Evolutionary conservation across 2,888 invertebrate species (phyloP).

Genomic region (Hypena proboscidalis): DNA sequence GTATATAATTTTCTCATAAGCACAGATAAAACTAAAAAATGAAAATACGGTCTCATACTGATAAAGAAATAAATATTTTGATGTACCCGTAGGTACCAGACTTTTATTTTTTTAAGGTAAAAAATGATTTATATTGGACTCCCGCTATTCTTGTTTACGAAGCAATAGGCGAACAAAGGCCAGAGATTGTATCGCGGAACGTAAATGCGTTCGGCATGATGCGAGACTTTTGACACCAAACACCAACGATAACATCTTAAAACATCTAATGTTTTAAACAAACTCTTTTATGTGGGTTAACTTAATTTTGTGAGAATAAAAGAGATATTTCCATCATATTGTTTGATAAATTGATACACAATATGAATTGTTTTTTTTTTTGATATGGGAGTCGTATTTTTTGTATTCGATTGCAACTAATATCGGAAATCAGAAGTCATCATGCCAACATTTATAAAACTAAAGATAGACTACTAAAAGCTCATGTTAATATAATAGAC

Average conservation of each 20-base stretch:
- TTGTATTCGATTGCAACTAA: slow-evolving; percentile 34
- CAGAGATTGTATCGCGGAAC: slow-evolving; percentile 70
- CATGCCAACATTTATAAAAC: slow-evolving; percentile 5
- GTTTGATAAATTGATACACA: slow-evolving; percentile 69
- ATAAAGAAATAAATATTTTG: slow-evolving; percentile 5
- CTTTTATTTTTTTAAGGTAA: slow-evolving; percentile 12
- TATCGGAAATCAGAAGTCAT: slow-evolving; percentile 22
- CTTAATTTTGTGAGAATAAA: slow-evolving; percentile 81
- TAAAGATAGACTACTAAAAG: neutral
- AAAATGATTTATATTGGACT: slow-evolving; percentile 79
- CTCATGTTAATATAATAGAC: neutral
- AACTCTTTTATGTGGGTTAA: slow-evolving; percentile 82
- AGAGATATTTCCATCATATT: slow-evolving; percentile 65
- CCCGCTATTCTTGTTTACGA: slow-evolving; percentile 83
- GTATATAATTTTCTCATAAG: slow-evolving; percentile 37
- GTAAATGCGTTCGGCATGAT: slow-evolving; percentile 82
- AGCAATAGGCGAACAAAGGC: slow-evolving; percentile 75
- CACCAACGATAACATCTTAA: slow-evolving; percentile 79
- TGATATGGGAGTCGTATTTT: slow-evolving; percentile 36
- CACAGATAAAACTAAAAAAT: slow-evolving; percentile 28
- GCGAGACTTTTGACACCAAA: slow-evolving; percentile 85
- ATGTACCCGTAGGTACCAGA: slow-evolving; percentile 13
- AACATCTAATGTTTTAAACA: slow-evolving; percentile 84
- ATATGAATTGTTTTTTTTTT: slow-evolving; percentile 50
- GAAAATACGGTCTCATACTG: slow-evolving; percentile 1